Percentiles rank a stretch among this genome's conserved stretches.
Evolutionary conservation across 2,113 vertebrate species (phyloP).

Genomic region (Rhinopomastus cyanomelas): DNA sequence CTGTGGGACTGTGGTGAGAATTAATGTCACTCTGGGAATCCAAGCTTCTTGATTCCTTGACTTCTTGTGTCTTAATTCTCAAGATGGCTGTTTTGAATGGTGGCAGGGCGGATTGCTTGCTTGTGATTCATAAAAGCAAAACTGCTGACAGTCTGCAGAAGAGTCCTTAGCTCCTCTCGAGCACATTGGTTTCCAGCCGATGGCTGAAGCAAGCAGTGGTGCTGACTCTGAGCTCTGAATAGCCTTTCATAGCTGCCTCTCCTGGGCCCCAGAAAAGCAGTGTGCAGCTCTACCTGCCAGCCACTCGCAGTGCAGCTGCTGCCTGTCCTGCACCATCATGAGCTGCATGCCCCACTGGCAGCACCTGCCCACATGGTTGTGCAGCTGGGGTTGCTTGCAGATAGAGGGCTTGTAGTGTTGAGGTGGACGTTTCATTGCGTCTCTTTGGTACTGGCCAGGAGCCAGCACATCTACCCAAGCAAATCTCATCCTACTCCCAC

Average conservation of each 20-base stretch:
- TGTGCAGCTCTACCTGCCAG: not conserved
- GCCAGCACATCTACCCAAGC: not conserved
- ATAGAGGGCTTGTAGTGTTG: rapidly evolving
- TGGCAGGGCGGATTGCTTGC: not conserved
- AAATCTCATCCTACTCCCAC: not conserved
- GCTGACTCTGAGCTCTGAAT: not conserved
- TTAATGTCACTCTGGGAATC: constrained; percentile 56
- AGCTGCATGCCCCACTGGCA: not conserved
- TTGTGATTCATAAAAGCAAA: constrained; percentile 1
- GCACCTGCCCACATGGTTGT: rapidly evolving
- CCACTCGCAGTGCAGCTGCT: rapidly evolving
- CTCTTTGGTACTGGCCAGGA: not conserved
- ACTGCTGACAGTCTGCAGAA: constrained; percentile 35
- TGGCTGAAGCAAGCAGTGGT: not conserved
- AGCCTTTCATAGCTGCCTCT: not conserved
- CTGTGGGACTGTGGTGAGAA: constrained; percentile 44
- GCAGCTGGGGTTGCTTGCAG: not conserved
- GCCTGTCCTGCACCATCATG: not conserved
- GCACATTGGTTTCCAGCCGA: not conserved
- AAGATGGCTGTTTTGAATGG: not conserved
- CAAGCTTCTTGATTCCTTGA: constrained; percentile 56
- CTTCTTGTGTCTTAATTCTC: constrained; percentile 56
- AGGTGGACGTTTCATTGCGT: not conserved
- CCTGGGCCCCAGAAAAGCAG: not conserved
- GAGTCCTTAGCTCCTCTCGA: not conserved